Base-by-base conservation (phyloP, 2,113 vertebrate species). In the Halcyon senegalensis region DNA sequence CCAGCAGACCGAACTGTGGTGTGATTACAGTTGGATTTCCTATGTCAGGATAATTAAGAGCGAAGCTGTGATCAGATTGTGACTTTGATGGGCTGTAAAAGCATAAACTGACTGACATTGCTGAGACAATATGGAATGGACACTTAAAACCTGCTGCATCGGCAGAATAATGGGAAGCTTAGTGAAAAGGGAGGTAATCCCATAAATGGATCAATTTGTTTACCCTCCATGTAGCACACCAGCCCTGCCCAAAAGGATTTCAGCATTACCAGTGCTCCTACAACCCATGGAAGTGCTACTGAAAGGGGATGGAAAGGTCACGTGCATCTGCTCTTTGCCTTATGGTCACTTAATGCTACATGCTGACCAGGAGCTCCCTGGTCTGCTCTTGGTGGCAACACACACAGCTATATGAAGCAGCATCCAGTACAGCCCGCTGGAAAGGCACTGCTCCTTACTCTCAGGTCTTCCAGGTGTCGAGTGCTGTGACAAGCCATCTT, bases 21-120 rank as follows among this genome's bases (percentile, higher is more conserved):
- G 74, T n/a, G 50, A 88, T 85, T 93, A 62, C 51, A 79, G 89
- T 3, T 81, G 96, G 96, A 95, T 98, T 97, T 96, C 90, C 73
- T 60, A 1, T 91, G 96, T 96, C 97, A 95, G 86, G 84, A 89
- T 69, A 62, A 97, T 97, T 53, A 62, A 39, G 48, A 89, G 74
- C 25, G 25, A 69, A 69, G 73, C 88, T 68, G 37, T 95, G 94
- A 97, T 86, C 83, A 93, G 82, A 53, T 2, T 70, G 87, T 82
- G 92, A 74, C 83, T 91, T 70, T 51, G 93, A 53, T 78, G 78
- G 83, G 76, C 55, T 89, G 51, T 37, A 73, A 95, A 95, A 94
- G 85, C 95, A 53, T 73, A 11, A 74, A 60, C 62, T 72, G 84
- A 30, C 74, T 69, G 87, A 43, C 86, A 24, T 69, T 28, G 88